Conservation (phyloP, 2,888 invertebrate species). For the Cactoblastis cactorum region DNA sequence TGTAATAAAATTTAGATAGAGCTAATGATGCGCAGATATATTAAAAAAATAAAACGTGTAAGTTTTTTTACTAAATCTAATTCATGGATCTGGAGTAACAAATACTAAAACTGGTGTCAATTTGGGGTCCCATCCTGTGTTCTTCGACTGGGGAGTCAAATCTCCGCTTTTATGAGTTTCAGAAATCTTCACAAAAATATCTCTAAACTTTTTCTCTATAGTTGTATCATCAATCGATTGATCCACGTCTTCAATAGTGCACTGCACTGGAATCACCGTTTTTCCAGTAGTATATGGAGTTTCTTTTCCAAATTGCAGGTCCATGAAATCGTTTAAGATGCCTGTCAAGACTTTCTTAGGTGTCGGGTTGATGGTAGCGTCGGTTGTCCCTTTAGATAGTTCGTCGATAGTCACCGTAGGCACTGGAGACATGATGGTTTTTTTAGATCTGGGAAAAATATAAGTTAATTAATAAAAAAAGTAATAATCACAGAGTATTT, state of each 20-base stretch:
- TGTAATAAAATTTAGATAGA: too few relatives aligned
- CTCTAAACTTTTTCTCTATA: slow-evolving; percentile 47
- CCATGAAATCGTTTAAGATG: slow-evolving; percentile 65
- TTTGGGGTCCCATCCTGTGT: slow-evolving; percentile 62
- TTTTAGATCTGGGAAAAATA: not conserved
- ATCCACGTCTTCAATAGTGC: slow-evolving; percentile 50
- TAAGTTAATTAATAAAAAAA: not conserved
- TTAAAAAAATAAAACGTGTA: not conserved
- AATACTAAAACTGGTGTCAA: slow-evolving; percentile 57
- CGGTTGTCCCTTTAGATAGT: slow-evolving; percentile 41
- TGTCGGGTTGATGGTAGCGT: slow-evolving; percentile 40
- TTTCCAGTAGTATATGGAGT: slow-evolving; percentile 68
- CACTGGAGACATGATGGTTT: slow-evolving; percentile 13
- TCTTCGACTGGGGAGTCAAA: slow-evolving; percentile 45
- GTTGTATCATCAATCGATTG: slow-evolving; percentile 38
- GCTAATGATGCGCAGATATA: not conserved
- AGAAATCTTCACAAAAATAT: slow-evolving; percentile 52
- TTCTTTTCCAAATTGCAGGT: slow-evolving; percentile 56
- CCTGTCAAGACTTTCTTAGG: slow-evolving; percentile 58
- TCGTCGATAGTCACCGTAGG: slow-evolving; percentile 34
- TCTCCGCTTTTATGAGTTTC: slow-evolving; percentile 54
- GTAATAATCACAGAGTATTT: too few relatives aligned
- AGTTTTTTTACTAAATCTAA: not conserved
- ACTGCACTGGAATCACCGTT: slow-evolving; percentile 49
- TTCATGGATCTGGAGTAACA: slow-evolving; percentile 46